Conservation (phyloP, 2,888 invertebrate genomes). For the Myopa tessellatipennis region DNA sequence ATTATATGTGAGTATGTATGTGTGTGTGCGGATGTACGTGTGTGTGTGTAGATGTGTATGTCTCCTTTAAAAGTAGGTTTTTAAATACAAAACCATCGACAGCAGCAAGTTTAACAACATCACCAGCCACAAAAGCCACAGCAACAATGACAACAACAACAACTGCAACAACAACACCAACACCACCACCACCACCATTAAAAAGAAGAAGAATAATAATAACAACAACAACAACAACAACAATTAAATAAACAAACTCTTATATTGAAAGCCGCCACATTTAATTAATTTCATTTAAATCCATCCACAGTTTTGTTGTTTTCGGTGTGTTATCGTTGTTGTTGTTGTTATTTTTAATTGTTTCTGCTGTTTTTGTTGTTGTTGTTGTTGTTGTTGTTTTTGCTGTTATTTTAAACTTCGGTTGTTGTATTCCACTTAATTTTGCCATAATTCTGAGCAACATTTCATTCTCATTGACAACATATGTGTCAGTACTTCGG, state of each 20-base stretch:
- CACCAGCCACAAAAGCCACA: neutral
- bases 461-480: too few species aligned
- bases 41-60: too few species aligned
- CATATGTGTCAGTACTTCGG: too few species aligned
- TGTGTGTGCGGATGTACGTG: too few species aligned
- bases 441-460: too few species aligned
- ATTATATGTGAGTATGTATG: too few species aligned
- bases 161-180: neutral
- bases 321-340: neutral
- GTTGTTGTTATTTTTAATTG: neutral
- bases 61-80: too few species aligned
- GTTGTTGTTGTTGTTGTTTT: neutral
- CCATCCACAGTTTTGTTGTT: neutral
- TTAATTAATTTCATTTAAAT: conserved; percentile 29
- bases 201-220: neutral
- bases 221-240: too few species aligned
- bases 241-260: neutral
- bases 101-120: neutral
- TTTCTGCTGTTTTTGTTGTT: neutral
- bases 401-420: neutral
- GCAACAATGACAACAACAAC: neutral
- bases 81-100: too few species aligned
- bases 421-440: neutral
- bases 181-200: neutral
- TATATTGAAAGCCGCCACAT: conserved; percentile 8